Percentiles rank a stretch among this genome's conserved stretches.
Conservation (phyloP, 2,888 invertebrate genomes). For the Cantharis rufa region DNA sequence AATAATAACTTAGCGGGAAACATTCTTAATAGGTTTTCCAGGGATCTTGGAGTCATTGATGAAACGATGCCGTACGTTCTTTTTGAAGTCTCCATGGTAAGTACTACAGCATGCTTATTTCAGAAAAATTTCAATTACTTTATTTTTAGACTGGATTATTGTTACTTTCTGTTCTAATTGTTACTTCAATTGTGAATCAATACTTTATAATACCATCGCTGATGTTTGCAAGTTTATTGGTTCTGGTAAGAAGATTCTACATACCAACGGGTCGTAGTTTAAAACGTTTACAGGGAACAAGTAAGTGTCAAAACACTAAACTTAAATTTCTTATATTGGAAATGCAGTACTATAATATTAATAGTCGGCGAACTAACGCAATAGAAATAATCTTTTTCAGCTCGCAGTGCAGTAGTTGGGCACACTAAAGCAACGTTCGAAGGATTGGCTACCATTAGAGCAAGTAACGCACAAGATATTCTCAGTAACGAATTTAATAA, state of each 20-base stretch:
- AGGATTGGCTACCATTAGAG: conserved; percentile 49
- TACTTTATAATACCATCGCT: conserved; percentile 68
- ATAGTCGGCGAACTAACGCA: no score
- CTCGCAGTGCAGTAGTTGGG: conserved; percentile 50
- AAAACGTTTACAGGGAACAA: conserved; percentile 70
- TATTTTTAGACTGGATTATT: neutral
- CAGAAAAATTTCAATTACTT: neutral
- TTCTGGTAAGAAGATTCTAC: conserved; percentile 66
- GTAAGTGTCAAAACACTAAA: conserved; percentile 52
- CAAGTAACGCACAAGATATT: conserved; percentile 44
- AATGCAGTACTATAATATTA: no score
- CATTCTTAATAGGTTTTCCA: conserved; percentile 37
- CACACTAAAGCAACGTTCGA: conserved; percentile 50
- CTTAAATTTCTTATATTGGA: no score
- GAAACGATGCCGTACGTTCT: conserved; percentile 34
- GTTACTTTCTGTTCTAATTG: conserved; percentile 57
- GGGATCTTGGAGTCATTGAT: conserved; percentile 36
- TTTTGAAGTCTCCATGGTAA: conserved; percentile 32
- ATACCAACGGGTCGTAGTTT: conserved; percentile 76
- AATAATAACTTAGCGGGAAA: conserved; percentile 34
- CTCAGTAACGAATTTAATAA: conserved; percentile 47
- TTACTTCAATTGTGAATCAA: conserved; percentile 70
- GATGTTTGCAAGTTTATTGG: conserved; percentile 66
- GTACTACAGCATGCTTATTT: neutral
- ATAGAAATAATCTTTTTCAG: no score